Percentiles rank a stretch among this genome's conserved stretches.
Evolutionary conservation across 2,797 vertebrate genomes (phyloP).

Genomic region (Prionace glauca): DNA sequence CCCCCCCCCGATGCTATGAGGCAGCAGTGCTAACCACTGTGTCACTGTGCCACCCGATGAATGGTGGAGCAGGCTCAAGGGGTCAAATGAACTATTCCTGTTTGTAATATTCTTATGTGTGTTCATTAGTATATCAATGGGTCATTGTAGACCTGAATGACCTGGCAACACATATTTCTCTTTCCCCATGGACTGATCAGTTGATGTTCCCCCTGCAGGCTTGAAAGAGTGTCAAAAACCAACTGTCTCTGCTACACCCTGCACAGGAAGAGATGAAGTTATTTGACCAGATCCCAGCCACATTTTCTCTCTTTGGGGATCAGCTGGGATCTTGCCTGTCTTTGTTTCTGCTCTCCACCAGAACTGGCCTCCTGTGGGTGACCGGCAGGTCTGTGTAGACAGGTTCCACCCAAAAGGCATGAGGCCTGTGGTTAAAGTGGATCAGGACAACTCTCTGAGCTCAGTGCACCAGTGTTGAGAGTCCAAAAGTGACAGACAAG

Average conservation of each 20-base stretch:
- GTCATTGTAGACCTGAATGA: background rate
- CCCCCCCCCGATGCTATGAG: no score
- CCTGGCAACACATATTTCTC: background rate
- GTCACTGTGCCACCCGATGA: background rate
- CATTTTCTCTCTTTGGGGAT: no score
- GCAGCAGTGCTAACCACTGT: no score
- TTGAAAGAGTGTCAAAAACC: background rate
- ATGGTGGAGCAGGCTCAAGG: background rate
- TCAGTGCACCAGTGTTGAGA: no score
- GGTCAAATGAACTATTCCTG: background rate
- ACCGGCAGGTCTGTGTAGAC: no score
- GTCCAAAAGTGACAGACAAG: background rate
- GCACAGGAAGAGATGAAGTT: constrained; percentile 41
- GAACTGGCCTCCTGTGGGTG: no score
- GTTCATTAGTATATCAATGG: background rate
- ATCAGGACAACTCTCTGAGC: no score
- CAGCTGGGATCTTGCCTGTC: no score
- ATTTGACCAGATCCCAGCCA: constrained; percentile 34
- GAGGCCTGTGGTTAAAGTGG: no score
- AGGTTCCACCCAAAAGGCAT: no score
- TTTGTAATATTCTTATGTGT: background rate
- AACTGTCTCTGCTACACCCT: background rate
- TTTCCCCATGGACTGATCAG: background rate
- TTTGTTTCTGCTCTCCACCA: no score
- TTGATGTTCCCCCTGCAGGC: background rate